These are phyloP conservation scores for Seira sanloemensis DNA, from an alignment of 2,888 invertebrate genomes.

Conservation along the genomic window DNA sequence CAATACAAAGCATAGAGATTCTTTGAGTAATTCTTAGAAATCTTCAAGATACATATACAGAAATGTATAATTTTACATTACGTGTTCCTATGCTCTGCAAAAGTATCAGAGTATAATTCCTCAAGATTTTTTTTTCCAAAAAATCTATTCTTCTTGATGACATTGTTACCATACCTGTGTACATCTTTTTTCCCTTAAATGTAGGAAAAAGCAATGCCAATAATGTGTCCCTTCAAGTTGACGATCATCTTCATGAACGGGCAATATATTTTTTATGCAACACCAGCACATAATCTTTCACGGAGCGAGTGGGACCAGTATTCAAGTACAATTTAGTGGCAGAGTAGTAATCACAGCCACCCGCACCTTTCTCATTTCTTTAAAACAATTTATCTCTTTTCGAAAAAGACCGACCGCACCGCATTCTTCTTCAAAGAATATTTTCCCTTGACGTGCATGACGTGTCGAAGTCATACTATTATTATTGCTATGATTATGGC, in stretches of 20 bases:
- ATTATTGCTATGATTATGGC: constrained; percentile 5
- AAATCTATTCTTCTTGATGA: constrained; percentile 3
- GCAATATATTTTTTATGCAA: background rate
- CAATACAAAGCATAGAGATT: too few species aligned
- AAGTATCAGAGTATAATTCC: background rate
- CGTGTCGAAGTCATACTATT: constrained; percentile 14
- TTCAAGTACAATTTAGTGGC: too few species aligned
- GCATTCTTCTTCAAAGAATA: constrained; percentile 39
- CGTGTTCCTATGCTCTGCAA: too few species aligned
- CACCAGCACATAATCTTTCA: background rate
- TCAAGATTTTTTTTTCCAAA: background rate
- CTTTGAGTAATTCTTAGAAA: too few species aligned
- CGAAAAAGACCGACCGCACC: constrained; percentile 53
- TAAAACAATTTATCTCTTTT: constrained; percentile 17
- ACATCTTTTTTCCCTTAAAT: background rate
- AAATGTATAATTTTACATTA: too few species aligned
- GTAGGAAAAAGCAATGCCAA: constrained; percentile 8
- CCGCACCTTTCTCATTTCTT: constrained; percentile 13
- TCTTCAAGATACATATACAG: too few species aligned
- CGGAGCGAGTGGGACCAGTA: constrained; percentile 7
- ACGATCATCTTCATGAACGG: background rate
- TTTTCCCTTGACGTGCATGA: constrained; percentile 6
- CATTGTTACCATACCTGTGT: background rate
- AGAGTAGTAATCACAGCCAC: constrained; percentile 13
- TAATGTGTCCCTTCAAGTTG: constrained; percentile 3